These are phyloP conservation scores for Oriolus oriolus DNA, from an alignment of 2,113 vertebrate species.

Conservation along the genomic window DNA sequence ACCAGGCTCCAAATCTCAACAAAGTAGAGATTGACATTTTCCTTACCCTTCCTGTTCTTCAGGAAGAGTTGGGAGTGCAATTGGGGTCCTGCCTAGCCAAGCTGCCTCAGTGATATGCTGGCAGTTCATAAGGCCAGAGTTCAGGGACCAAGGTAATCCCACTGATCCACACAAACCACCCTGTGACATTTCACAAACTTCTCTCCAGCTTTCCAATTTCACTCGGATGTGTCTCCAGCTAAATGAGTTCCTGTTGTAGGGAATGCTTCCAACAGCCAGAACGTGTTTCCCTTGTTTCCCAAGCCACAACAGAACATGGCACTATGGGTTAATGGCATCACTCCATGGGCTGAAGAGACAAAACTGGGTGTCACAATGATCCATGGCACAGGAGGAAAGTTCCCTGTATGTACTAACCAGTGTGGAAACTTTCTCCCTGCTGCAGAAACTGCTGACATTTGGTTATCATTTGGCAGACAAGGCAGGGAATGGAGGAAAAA, in stretches of 20 bases:
- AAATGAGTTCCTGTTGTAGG: neutral
- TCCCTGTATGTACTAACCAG: neutral
- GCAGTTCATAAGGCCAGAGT: neutral
- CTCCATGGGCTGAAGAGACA: neutral
- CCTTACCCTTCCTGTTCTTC: neutral
- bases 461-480: neutral
- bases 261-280: neutral
- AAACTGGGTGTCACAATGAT: neutral
- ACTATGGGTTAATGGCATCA: neutral
- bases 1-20: neutral
- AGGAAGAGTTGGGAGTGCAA: neutral
- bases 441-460: neutral
- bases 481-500: neutral
- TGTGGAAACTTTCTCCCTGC: neutral
- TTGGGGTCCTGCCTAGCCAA: constrained; percentile 20
- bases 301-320: neutral
- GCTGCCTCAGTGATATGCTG: neutral
- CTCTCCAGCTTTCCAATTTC: neutral
- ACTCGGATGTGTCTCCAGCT: neutral
- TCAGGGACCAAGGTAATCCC: neutral
- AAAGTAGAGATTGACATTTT: constrained; percentile 19
- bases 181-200: neutral
- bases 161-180: neutral
- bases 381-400: neutral
- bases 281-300: neutral